These are phyloP conservation scores for Saturnia japonica DNA, from an alignment of 2,888 invertebrate species.

Conservation along the genomic window DNA sequence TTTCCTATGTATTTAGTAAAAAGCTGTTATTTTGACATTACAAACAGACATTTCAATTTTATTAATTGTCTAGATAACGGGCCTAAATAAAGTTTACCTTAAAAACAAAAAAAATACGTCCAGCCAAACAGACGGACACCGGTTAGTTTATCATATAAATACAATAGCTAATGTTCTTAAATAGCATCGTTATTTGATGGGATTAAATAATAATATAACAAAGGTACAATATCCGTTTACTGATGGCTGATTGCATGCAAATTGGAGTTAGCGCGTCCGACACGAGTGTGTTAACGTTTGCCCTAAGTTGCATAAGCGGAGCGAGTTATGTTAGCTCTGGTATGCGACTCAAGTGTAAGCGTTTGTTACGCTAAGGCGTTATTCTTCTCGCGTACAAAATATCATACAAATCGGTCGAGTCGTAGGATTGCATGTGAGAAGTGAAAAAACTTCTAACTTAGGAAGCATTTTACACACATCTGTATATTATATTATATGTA, in stretches of 20 bases:
- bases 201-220: constrained; percentile 39
- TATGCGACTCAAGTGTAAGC: background rate
- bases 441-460: too few species aligned
- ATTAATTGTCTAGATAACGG: too few species aligned
- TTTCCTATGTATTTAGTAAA: too few species aligned
- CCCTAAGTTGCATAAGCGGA: constrained; percentile 26
- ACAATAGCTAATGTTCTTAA: background rate
- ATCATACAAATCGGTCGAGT: too few species aligned
- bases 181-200: constrained; percentile 4
- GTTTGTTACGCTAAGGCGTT: too few species aligned
- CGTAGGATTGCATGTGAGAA: too few species aligned
- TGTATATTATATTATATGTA: too few species aligned
- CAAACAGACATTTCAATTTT: too few species aligned
- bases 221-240: constrained; percentile 40
- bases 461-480: too few species aligned
- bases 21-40: too few species aligned
- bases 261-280: constrained; percentile 41
- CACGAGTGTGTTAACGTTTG: constrained; percentile 32
- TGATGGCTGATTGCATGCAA: constrained; percentile 36
- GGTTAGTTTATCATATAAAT: background rate
- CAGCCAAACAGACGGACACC: background rate
- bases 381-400: too few species aligned
- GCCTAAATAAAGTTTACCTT: background rate
- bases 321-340: background rate
- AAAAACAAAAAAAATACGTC: background rate